A percentile compares a stretch with the other conserved stretches of the same genome.
Conservation (phyloP, 2,113 vertebrate species). For the Lipophrys pholis region DNA sequence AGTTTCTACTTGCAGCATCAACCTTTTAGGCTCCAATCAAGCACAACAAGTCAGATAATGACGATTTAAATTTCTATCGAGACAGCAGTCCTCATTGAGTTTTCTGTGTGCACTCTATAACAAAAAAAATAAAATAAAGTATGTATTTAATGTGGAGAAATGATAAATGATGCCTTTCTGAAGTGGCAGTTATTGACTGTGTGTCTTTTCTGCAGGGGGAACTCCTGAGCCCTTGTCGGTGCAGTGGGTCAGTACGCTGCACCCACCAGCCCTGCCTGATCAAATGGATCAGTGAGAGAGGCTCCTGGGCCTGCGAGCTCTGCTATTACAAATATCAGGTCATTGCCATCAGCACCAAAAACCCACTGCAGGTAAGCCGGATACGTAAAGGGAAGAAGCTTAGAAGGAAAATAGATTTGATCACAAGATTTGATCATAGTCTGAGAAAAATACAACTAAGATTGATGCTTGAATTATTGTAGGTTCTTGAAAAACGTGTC, state of each 20-base stretch:
- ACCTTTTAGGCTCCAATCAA: not conserved
- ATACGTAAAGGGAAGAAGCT: not conserved
- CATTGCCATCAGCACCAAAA: slow-evolving; percentile 99
- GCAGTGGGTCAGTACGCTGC: slow-evolving; percentile 95
- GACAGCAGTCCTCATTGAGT: too few species aligned
- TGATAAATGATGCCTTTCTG: too few species aligned
- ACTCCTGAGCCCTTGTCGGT: slow-evolving; percentile 96
- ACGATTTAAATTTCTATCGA: too few species aligned
- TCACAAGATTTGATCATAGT: not conserved
- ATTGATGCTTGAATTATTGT: too few species aligned
- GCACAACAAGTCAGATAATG: not conserved
- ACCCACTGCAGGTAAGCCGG: slow-evolving; percentile 93
- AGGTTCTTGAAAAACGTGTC: too few species aligned
- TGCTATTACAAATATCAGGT: slow-evolving; percentile 99
- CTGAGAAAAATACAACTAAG: too few species aligned
- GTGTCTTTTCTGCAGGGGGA: slow-evolving; percentile 87
- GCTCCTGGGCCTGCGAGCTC: slow-evolving; percentile 98
- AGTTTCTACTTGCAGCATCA: slow-evolving; percentile 17
- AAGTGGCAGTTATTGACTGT: too few species aligned
- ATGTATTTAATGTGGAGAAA: too few species aligned
- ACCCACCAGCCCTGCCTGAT: slow-evolving; percentile 99
- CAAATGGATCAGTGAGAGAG: slow-evolving; percentile 98
- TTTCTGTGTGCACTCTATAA: too few species aligned
- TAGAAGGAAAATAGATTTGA: not conserved
- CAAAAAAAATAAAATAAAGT: too few species aligned